A percentile compares a stretch with the other conserved stretches of the same genome.
phyloP scores from a whole-genome alignment of 2,113 vertebrate genomes.

The Eptesicus fuscus region DNA sequence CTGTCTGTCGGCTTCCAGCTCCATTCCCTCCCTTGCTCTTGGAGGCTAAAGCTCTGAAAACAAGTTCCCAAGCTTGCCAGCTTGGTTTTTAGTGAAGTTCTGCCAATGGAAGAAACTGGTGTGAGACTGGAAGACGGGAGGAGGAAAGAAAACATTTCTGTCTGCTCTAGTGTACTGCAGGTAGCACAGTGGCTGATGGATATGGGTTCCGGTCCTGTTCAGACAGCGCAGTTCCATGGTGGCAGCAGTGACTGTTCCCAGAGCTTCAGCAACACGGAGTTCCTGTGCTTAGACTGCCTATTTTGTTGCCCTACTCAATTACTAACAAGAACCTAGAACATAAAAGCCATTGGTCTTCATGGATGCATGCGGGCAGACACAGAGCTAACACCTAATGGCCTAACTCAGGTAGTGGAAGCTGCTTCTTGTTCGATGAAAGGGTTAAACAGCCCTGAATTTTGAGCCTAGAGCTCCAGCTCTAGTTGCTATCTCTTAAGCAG shows the following conservation, averaged over 20 bases:
- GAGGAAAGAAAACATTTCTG: neutral
- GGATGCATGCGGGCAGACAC: neutral
- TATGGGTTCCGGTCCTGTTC: rapidly evolving
- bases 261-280: neutral
- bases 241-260: neutral
- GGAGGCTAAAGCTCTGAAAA: neutral
- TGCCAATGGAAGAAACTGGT: neutral
- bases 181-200: neutral
- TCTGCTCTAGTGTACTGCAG: neutral
- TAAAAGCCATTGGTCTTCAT: neutral
- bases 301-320: neutral
- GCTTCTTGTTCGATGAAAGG: neutral
- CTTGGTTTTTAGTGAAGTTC: neutral
- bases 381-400: neutral
- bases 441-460: neutral
- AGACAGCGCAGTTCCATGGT: neutral
- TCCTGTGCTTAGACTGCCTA: neutral
- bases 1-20: neutral
- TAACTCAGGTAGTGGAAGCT: neutral
- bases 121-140: neutral
- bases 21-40: neutral
- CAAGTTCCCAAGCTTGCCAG: neutral
- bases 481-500: neutral
- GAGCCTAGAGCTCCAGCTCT: neutral
- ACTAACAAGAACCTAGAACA: neutral